Evolutionary conservation across 2,888 invertebrate genomes (phyloP).

Genomic region (Empis livida): DNA sequence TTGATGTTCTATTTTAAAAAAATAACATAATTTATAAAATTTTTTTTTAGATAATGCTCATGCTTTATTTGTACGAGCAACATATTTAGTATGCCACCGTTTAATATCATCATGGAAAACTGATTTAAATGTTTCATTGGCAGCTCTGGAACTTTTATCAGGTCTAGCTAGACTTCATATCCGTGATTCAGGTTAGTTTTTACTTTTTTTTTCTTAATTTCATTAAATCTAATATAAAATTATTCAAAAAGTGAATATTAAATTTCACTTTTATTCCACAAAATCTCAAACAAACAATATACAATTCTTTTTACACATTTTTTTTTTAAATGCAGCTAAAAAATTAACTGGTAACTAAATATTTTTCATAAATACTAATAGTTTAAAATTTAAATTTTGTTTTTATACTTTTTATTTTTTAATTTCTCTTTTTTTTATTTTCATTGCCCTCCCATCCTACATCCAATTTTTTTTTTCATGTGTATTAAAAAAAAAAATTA

Average conservation of each 20-base stretch:
- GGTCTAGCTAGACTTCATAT: constrained; percentile 84
- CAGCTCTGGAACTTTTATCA: constrained; percentile 81
- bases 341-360: constrained; percentile 38
- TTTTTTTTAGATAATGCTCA: constrained; percentile 58
- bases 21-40: constrained; percentile 3
- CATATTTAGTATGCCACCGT: constrained; percentile 87
- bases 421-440: constrained; percentile 2
- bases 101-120: constrained; percentile 94
- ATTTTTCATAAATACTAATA: neutral
- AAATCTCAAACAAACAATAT: constrained; percentile 8
- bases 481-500: constrained; percentile 9
- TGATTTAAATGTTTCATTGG: constrained; percentile 84
- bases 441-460: constrained; percentile 7
- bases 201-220: too few relatives aligned
- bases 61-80: constrained; percentile 82
- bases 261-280: neutral
- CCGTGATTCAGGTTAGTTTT: constrained; percentile 62
- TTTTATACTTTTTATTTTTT: neutral
- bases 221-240: too few relatives aligned
- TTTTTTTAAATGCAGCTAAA: constrained; percentile 35
- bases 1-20: neutral
- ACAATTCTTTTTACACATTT: constrained; percentile 9
- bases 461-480: constrained; percentile 7
- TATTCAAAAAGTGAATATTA: too few relatives aligned
- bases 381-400: neutral